Percentiles rank a stretch among this genome's conserved stretches.
Conservation (phyloP, 2,113 vertebrate species). For the Grammomys dolichurus region DNA sequence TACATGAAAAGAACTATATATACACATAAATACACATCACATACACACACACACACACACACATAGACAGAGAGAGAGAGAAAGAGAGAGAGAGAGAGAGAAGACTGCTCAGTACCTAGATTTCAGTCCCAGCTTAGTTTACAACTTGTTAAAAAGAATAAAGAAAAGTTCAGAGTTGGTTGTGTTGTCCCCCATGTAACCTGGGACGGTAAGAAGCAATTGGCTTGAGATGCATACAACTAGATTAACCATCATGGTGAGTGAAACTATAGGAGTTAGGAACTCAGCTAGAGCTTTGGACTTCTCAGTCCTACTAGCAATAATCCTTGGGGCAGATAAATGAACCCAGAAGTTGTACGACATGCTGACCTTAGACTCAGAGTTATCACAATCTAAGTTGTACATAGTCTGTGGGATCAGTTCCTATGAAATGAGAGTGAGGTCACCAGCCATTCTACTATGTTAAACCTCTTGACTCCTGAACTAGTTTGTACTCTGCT, state of each 20-base stretch:
- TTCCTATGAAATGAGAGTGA: background rate
- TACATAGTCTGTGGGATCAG: background rate
- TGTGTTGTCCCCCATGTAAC: background rate
- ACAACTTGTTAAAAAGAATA: too few species aligned
- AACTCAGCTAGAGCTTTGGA: background rate
- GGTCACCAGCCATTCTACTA: background rate
- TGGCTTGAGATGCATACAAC: background rate
- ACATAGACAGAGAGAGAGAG: background rate
- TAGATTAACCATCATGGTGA: background rate
- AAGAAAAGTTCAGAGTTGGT: too few species aligned
- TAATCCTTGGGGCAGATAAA: background rate
- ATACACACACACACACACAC: background rate
- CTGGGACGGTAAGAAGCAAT: background rate
- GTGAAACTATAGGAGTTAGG: background rate
- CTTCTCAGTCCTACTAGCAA: background rate
- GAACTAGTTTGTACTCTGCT: background rate
- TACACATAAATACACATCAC: background rate
- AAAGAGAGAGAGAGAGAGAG: background rate
- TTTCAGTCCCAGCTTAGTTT: background rate
- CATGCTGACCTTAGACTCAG: background rate
- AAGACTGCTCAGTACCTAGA: background rate
- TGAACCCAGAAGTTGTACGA: background rate
- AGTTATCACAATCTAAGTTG: background rate
- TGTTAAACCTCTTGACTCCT: background rate
- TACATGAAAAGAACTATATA: background rate